Base-by-base conservation (phyloP, 2,888 invertebrate genomes). In the Cataglyphis altisquamis region DNA sequence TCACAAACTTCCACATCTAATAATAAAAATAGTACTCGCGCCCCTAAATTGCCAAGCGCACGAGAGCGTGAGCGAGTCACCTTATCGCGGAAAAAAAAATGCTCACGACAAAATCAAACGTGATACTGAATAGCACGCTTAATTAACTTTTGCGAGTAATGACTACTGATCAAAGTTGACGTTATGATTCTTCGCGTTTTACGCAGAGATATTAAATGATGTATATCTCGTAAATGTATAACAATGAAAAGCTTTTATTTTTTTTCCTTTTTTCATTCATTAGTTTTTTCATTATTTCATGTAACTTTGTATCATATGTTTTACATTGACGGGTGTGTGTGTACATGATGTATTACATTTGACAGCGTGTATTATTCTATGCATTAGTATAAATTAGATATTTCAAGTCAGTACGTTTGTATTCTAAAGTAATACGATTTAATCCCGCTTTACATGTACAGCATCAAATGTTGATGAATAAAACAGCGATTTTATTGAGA, bases 371-470 rank as follows among this genome's bases (percentile, higher is more conserved):
- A 41, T n/a, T 77, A 29, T 29, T 29, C 29, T 29, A 29, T 15
- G 10, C 29, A 48, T 72, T 60, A 48, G 36, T 48, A 29, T 36
- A 60, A 73, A 73, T 80, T 60, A 32, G 25, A 32, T 57, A 72
- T 70, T 72, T 57, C 25, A 72, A 57, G 41, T 39, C 77, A 21
- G 70, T 72, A 60, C 41, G 41, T 67, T 80, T 73, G 73, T 73
- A 73, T 73, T 60, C 60, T 36, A 62, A 73, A 60, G 36, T 60
- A 80, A 60, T 21, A n/a, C 57, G 32, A 60, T 62, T 48, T 60
- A 45, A 36, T 45, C 60, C n/a, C 45, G 32, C 25, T 73, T 73
- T 21, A 45, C 45, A 73, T n/a, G 41, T 60, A 36, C 57, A 25
- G 73, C 45, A 12, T 41, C 41, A 72, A 70, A 57, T 41, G 52